Conservation (phyloP, 2,113 vertebrate species). For the Anarhynchus alexandrinus region DNA sequence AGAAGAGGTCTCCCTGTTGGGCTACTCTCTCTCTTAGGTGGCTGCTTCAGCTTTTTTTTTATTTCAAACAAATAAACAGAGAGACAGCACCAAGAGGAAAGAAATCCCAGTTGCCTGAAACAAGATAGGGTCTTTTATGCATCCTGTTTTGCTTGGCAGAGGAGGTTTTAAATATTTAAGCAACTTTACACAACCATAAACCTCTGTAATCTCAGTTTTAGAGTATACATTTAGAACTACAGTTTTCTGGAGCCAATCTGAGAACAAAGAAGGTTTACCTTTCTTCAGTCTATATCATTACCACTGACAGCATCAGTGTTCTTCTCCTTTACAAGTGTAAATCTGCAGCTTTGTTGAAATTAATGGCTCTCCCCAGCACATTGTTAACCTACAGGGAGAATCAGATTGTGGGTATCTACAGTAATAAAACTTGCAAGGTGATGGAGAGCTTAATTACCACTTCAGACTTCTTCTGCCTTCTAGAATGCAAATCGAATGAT, state of each 20-base stretch:
- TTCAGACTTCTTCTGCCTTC: conserved; percentile 9
- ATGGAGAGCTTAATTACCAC: conserved; percentile 9
- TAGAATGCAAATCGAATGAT: neutral
- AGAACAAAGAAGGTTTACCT: neutral
- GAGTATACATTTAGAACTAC: neutral
- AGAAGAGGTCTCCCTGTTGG: neutral
- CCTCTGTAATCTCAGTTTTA: neutral
- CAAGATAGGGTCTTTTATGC: neutral
- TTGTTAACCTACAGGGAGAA: neutral
- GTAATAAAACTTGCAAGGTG: conserved; percentile 18
- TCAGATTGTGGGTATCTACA: neutral
- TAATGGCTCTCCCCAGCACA: neutral
- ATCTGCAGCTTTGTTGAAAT: conserved; percentile 2
- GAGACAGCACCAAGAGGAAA: neutral
- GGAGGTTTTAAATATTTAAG: conserved; percentile 7
- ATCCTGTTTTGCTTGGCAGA: neutral
- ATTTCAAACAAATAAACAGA: neutral
- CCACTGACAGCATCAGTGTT: neutral
- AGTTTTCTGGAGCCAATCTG: neutral
- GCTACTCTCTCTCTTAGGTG: neutral
- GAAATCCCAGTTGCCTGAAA: neutral
- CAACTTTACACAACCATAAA: neutral
- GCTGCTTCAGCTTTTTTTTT: neutral
- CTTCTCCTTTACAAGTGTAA: conserved; percentile 26
- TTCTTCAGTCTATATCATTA: neutral